Conservation (phyloP, 2,888 invertebrate genomes). For the Melieria crassipennis region DNA sequence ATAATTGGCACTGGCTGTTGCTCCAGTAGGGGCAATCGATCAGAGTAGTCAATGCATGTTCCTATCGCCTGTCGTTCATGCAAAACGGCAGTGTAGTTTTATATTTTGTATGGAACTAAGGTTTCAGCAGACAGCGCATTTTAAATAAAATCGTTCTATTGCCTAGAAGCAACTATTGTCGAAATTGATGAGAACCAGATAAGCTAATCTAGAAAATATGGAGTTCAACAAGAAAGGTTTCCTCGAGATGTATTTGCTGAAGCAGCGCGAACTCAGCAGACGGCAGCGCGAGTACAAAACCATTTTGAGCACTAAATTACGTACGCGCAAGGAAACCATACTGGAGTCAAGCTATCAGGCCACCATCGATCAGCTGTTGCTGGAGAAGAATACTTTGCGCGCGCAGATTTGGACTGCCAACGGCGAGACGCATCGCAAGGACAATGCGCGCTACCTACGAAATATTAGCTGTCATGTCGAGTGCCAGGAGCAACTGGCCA, state of each 20-base stretch:
- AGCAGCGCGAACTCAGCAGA: slow-evolving; percentile 56
- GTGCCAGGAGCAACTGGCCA: slow-evolving; percentile 55
- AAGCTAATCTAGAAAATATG: not conserved
- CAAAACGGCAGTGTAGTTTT: no score
- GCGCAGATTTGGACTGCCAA: slow-evolving; percentile 59
- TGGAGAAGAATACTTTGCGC: slow-evolving; percentile 54
- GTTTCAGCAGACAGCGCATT: no score
- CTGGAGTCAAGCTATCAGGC: slow-evolving; percentile 51
- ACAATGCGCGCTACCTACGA: slow-evolving; percentile 47
- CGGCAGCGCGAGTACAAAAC: slow-evolving; percentile 59
- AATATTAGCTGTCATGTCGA: slow-evolving; percentile 54
- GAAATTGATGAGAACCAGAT: slow-evolving; percentile 7
- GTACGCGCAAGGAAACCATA: slow-evolving; percentile 55
- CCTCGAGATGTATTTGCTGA: slow-evolving; percentile 51
- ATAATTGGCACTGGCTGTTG: no score
- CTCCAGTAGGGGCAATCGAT: no score
- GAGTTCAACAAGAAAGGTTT: slow-evolving; percentile 42
- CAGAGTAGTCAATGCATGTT: no score
- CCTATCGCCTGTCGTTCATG: no score
- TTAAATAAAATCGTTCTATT: not conserved
- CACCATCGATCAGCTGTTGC: slow-evolving; percentile 51
- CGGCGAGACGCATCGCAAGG: slow-evolving; percentile 48
- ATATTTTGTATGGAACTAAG: no score
- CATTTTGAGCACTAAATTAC: slow-evolving; percentile 50
- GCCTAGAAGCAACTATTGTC: not conserved